These are phyloP conservation scores for Strigamia maritima DNA, from an alignment of 2,888 invertebrate species.

Conservation along the genomic window DNA sequence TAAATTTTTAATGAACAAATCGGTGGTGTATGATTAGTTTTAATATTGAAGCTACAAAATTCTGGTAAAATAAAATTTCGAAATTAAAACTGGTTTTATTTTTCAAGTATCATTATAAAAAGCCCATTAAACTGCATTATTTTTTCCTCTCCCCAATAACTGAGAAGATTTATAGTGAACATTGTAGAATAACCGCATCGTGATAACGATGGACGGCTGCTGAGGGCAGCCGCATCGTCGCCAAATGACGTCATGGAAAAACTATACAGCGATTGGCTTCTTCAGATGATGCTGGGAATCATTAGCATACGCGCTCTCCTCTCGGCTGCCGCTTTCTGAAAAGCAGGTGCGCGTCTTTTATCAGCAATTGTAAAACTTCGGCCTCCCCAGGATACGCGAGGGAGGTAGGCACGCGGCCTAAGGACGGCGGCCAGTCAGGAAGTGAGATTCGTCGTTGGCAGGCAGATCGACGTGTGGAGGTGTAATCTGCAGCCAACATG, in stretches of 20 bases:
- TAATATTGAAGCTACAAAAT: no score
- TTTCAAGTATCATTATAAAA: no score
- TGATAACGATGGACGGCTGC: constrained; percentile 21
- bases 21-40: no score
- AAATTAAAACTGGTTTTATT: no score
- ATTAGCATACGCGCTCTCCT: constrained; percentile 31
- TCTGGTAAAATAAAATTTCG: no score
- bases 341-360: constrained; percentile 16
- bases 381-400: constrained; percentile 38
- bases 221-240: constrained; percentile 23
- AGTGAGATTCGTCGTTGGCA: constrained; percentile 21
- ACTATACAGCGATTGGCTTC: neutral
- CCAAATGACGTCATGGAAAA: constrained; percentile 18
- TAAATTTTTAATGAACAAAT: neutral
- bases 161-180: neutral
- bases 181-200: constrained; percentile 17
- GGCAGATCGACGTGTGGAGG: constrained; percentile 27
- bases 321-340: constrained; percentile 20
- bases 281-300: constrained; percentile 18
- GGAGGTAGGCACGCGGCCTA: constrained; percentile 36
- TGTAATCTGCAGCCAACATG: constrained; percentile 61
- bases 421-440: constrained; percentile 31
- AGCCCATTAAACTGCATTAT: neutral
- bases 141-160: neutral
- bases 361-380: constrained; percentile 28